Evolutionary conservation across 2,888 invertebrate genomes (phyloP).

Genomic region (Oscheius sp.): DNA sequence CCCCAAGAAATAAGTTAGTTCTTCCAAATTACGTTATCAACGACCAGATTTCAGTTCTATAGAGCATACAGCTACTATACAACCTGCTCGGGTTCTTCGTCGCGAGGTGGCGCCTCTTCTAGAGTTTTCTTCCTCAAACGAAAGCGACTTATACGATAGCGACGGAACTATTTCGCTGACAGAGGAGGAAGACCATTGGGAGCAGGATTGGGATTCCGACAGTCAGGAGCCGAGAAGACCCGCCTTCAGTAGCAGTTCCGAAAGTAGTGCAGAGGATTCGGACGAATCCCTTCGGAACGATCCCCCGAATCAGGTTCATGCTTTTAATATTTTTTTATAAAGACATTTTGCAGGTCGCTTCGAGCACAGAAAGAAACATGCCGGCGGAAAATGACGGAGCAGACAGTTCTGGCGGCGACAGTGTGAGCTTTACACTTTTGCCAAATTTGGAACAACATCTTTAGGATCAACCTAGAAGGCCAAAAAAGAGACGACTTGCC

Average conservation of each 20-base stretch:
- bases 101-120: background rate
- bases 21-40: no score
- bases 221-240: background rate
- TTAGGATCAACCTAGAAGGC: background rate
- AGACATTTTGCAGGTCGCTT: background rate
- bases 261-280: conserved; percentile 1
- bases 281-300: background rate
- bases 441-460: background rate
- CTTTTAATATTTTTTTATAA: background rate
- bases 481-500: background rate
- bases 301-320: background rate
- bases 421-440: no score
- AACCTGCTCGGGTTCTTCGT: background rate
- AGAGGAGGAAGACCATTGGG: conserved; percentile 14
- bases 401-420: no score
- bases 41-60: no score
- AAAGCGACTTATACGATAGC: background rate
- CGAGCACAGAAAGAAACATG: no score
- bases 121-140: background rate
- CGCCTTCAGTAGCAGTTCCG: background rate
- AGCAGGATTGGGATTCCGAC: conserved; percentile 14
- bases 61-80: no score
- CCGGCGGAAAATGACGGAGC: no score
- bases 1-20: no score
- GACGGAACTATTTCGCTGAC: background rate